Percentiles rank a stretch among this genome's conserved stretches.
Conservation (phyloP, 2,797 vertebrate genomes). For the Sandelia bainsii region DNA sequence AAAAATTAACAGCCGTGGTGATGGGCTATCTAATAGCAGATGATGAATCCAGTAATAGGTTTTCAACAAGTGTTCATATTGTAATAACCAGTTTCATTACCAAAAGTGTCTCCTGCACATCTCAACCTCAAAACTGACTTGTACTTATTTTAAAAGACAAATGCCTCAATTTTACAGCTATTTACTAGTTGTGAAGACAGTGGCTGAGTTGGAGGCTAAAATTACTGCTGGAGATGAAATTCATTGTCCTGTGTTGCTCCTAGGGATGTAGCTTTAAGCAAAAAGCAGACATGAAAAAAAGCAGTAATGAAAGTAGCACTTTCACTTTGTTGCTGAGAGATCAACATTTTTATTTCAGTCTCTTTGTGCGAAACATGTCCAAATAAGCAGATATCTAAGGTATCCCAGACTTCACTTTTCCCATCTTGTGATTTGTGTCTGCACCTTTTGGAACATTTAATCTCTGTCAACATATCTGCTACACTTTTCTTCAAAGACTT, state of each 20-base stretch:
- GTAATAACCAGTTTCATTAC: slow-evolving; percentile 44
- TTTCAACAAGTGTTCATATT: slow-evolving; percentile 58
- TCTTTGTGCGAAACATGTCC: background rate
- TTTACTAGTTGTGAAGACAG: slow-evolving; percentile 1
- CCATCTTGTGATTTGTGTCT: background rate
- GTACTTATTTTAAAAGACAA: slow-evolving; percentile 16
- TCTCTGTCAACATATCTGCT: slow-evolving; percentile 11
- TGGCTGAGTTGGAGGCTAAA: background rate
- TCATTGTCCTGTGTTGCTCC: no score
- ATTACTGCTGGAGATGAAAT: background rate
- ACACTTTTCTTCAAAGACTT: slow-evolving; percentile 24
- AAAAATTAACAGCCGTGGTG: slow-evolving; percentile 57
- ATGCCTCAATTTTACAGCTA: background rate
- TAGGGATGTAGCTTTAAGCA: no score
- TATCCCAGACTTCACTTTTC: background rate
- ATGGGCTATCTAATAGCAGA: slow-evolving; percentile 51
- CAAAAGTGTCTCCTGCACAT: slow-evolving; percentile 13
- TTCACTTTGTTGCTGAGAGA: no score
- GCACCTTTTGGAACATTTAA: slow-evolving; percentile 12
- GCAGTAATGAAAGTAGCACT: no score
- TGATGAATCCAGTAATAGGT: slow-evolving; percentile 48
- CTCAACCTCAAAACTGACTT: slow-evolving; percentile 7
- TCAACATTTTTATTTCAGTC: background rate
- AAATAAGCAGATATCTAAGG: background rate
- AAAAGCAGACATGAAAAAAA: no score